These are phyloP conservation scores for Hyperoplus immaculatus DNA, from an alignment of 2,797 vertebrate species.

Conservation along the genomic window DNA sequence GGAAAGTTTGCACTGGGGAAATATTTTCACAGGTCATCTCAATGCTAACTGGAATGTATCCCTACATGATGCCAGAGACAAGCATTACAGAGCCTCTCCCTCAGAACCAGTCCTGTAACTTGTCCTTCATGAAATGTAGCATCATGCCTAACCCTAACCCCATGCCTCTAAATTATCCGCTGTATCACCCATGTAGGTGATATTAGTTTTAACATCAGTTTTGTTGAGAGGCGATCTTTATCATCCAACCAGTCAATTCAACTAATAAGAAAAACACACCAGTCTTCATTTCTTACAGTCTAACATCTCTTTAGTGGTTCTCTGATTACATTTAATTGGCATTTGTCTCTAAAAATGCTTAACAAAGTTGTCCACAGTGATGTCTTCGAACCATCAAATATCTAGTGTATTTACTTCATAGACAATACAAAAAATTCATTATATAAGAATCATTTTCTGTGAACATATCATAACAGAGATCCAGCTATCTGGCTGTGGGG, in stretches of 20 bases:
- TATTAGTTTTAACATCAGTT: not conserved
- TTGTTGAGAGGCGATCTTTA: not conserved
- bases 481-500: conserved; percentile 2
- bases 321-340: not conserved
- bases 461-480: not conserved
- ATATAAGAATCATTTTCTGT: not conserved
- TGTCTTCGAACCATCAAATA: not conserved
- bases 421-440: not conserved
- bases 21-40: conserved; percentile 20
- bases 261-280: not conserved
- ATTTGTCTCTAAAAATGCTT: not conserved
- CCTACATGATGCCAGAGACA: not conserved
- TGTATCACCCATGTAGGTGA: not conserved
- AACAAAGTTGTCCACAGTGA: not conserved
- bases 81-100: not conserved
- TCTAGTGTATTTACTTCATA: not conserved
- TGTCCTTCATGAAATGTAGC: not conserved
- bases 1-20: conserved; percentile 8
- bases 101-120: not conserved
- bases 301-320: not conserved
- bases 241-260: conserved; percentile 3
- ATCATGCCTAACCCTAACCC: not conserved
- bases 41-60: not conserved
- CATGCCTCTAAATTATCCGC: too few relatives aligned
- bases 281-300: not conserved